Evolutionary conservation across 2,113 vertebrate species (phyloP), one percentile per base, ranked within the genome.

Genomic region (Pluvianellus socialis): DNA sequence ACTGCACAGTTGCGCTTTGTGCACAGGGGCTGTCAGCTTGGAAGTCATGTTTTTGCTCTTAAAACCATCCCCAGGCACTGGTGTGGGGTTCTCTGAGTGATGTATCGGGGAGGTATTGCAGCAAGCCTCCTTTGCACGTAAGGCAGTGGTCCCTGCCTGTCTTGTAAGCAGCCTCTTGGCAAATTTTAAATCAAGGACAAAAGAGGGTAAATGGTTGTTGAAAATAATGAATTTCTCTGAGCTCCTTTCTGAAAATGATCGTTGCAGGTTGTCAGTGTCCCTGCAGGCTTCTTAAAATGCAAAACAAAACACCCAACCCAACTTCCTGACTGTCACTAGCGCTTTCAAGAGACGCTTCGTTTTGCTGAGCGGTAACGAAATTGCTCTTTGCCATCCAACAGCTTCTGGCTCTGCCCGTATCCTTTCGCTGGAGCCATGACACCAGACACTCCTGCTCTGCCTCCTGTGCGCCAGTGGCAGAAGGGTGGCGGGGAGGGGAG

Each of bases 11-110:
- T 9, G 66, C 0, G 45, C 93, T 94, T 95, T 91, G 84, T 91
- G 93, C 24, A 3, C 5, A 16, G 85, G 84, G 92, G 77, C 92
- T 94, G 94, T 91, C 93, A 95, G 94, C 93, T 93, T 93, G 77
- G 80, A 96, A 96, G 55, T 96, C 74, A 7, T 79, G 77, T 58
- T 96, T 91, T 85, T 88, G 55, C 66, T 96, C 53, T 91, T 96
- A 88, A 96, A 95, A 90, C 81, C 87, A 53, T 92, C 96, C 85
- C 77, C 58, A 61, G 87, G 93, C 93, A 42, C 77, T 87, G 84
- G 92, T 24, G 56, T 72, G 84, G 77, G 56, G 77, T 20, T 92
- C 79, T 89, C 56, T 44, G 84, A 91, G 87, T 28, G 70, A 35
- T 88, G 87, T 65, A 28, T 19, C 19, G 1, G 65, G 72, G 26